Percentiles rank a stretch among this genome's conserved stretches.
Conservation (phyloP, 2,113 vertebrate species). For the Pterophyllum scalare region DNA sequence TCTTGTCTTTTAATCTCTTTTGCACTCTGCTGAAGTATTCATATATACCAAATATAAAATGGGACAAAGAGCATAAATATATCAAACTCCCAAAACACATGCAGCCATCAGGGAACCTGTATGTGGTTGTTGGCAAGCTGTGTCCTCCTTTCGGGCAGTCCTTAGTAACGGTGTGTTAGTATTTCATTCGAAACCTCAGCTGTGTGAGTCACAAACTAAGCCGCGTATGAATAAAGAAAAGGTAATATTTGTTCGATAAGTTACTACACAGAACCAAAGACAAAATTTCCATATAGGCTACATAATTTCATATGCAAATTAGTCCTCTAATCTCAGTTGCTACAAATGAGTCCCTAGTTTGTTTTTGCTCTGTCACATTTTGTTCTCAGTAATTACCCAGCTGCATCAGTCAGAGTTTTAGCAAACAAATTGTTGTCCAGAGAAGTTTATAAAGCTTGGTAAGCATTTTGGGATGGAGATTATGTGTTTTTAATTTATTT, state of each 20-base stretch:
- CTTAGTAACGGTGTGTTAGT: not conserved
- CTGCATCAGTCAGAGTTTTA: constrained; percentile 3
- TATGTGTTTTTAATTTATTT: not conserved
- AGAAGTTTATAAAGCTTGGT: not conserved
- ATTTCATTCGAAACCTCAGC: not conserved
- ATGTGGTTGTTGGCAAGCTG: not conserved
- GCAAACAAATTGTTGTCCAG: not conserved
- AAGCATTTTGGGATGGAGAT: constrained; percentile 12
- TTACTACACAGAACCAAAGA: not conserved
- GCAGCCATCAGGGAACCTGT: not conserved
- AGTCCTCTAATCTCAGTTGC: constrained; percentile 11
- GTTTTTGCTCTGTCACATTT: constrained; percentile 29
- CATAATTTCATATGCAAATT: constrained; percentile 16
- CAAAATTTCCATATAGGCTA: not conserved
- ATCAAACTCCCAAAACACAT: not conserved
- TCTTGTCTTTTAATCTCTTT: not conserved
- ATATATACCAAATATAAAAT: not conserved
- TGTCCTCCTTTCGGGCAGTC: not conserved
- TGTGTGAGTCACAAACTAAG: not conserved
- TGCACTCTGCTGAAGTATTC: not conserved
- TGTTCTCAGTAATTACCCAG: constrained; percentile 25
- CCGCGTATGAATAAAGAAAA: not conserved
- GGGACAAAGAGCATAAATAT: not conserved
- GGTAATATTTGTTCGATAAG: not conserved
- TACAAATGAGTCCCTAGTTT: constrained; percentile 9